Evolutionary conservation across 2,888 invertebrate species (phyloP), one percentile per base, ranked within the genome.

Genomic region (Drosophila anomalata): DNA sequence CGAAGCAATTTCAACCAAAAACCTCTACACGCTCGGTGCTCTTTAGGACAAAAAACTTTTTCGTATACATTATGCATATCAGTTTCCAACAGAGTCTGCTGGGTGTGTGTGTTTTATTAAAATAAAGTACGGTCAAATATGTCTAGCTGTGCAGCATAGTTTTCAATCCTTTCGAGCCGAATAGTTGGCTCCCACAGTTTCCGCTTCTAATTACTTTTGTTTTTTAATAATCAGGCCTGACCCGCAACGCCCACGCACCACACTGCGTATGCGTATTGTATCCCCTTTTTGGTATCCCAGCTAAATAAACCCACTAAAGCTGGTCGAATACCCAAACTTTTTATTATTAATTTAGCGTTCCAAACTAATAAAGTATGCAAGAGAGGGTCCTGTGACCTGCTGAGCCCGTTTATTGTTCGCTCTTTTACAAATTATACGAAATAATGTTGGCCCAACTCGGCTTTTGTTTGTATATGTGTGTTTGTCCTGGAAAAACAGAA

Each of bases 151-250:
- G 82, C 82, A 42, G 82, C 85, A 44, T 75, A 75, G 75, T 76
- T 82, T 73, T 74, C 53, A 65, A 72, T 70, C 48, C 56, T 31
- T 70, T 48, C 48, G 31, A 26, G 12, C 48, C 77, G 71, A 69
- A 77, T 78, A 71, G 83, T 79, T 72, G 57, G 55, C 58, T 12
- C 56, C 78, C 83, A 68, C 66, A 77, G 67, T 71, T 62, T 77
- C 29, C 57, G 67, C 54, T 62, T 77, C 76, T 83, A 83, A 83
- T 83, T 83, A 79, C 86, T 83, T 83, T 83, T 86, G 84, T 86
- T 83, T 83, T 82, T 83, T 86, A 83, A 83, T 83, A 86, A 80
- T 80, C 84, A 80, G 73, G 73, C 81, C 68, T 75, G 78, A 83
- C 86, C 86, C 80, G 60, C 17, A 56, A 63, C 52, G 26, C 74